Base-by-base conservation (phyloP, 2,113 vertebrate species). In the Mustela nigripes region DNA sequence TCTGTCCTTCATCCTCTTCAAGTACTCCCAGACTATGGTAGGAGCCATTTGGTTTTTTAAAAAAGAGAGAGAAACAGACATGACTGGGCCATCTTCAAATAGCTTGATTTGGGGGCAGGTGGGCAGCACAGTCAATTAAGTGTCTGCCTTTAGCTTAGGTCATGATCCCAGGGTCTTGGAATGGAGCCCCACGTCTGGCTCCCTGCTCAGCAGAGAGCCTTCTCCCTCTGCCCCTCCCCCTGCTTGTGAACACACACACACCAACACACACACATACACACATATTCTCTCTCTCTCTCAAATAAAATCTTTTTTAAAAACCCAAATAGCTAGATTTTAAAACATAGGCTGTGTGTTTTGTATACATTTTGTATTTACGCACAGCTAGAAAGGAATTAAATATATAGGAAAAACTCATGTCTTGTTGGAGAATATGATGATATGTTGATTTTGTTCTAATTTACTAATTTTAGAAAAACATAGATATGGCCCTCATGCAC, bases 381-480 rank as follows among this genome's bases (percentile, higher is more conserved):
- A 58, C 48, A 85, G 28, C 28, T 69, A 96, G 80, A 94, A 79
- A 74, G 28, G 22, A 81, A 89, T 96, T 80, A 65, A 91, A 50
- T 76, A 79, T 73, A 1, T 63, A 85, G 45, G 50, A 89, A 78
- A n/a, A 24, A 1, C 62, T 71, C 19, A 19, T 62, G 28, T 91
- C 65, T 96, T 73, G 7, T 42, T 62, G 42, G 28, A 90, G 18
- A 42, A 42, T 67, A 26, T 58, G 21, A 4, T 71, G 48, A 50
- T 65, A 53, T 56, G 19, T 42, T 87, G 28, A 50, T 74, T 93
- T 79, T 92, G 19, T 91, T 80, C 67, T 94, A 50, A n/a, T 95
- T 92, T 65, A n/a, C 60, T 84, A 56, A 7, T 79, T 97, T 87
- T 83, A 89, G 67, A 74, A 96, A 96, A 96, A 74, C 95, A 15